A percentile compares a stretch with the other conserved stretches of the same genome.
These are phyloP conservation scores for Gymnodraco acuticeps DNA, from an alignment of 2,797 vertebrate genomes.

Conservation along the genomic window DNA sequence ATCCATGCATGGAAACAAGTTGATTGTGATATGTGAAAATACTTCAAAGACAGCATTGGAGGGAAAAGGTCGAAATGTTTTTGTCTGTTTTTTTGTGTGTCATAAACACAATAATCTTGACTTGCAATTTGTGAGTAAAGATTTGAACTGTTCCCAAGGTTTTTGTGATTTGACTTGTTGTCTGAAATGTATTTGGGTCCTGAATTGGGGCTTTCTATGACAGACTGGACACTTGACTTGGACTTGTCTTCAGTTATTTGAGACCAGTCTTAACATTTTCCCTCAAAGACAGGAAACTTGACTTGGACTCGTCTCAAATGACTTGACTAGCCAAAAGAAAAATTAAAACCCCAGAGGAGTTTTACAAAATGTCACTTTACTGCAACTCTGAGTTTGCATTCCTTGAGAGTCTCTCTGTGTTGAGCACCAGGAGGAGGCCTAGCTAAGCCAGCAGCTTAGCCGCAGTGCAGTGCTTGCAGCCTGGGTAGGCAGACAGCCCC, in stretches of 20 bases:
- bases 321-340: not conserved
- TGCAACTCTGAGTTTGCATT: not conserved
- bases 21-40: not conserved
- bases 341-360: not conserved
- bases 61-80: not conserved
- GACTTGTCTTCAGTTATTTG: not conserved
- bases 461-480: slow-evolving; percentile 48
- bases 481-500: slow-evolving; percentile 54
- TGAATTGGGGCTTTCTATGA: too few species aligned
- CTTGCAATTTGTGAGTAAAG: not conserved
- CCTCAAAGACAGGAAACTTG: not conserved
- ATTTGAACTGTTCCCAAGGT: not conserved
- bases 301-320: not conserved
- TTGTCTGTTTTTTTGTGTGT: not conserved
- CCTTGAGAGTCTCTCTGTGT: not conserved
- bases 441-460: slow-evolving; percentile 47
- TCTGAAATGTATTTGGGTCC: not conserved
- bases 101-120: not conserved
- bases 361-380: not conserved
- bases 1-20: not conserved
- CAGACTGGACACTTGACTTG: too few species aligned
- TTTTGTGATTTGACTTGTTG: not conserved
- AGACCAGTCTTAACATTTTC: not conserved
- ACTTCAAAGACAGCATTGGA: not conserved
- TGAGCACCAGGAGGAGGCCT: slow-evolving; percentile 32